Base-by-base conservation (phyloP, 2,113 vertebrate species). In the Anser brachyrhynchus region DNA sequence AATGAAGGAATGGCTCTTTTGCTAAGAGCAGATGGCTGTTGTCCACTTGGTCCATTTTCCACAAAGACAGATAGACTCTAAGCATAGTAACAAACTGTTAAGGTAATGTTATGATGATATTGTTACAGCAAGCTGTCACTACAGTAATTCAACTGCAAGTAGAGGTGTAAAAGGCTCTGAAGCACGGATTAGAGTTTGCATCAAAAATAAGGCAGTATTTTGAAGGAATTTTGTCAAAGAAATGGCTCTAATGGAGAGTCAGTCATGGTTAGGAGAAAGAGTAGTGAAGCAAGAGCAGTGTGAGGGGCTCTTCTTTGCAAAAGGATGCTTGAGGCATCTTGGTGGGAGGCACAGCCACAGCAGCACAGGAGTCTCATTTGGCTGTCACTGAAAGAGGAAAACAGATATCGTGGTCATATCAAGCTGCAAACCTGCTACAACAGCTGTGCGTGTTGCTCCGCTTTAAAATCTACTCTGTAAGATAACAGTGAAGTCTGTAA, bases 221-320 rank as follows among this genome's bases (percentile, higher is more conserved):
- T 39, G 55, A 73, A 83, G 35, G 15, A 69, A 14, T 35, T 67
- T 54, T 55, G 43, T 33, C 20, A 69, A n/a, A 65, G 37, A n/a
- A 28, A 11, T 8, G 18, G 46, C 0, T 2, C 13, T 57, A 13
- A 51, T 18, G 29, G 31, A 1, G 9, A 1, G 9, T 11, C 13
- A n/a, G 9, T 33, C 31, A 29, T 46, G 3, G 26, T 51, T 71
- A 35, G 9, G 21, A 74, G 58, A 55, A 69, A 57, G 51, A 26
- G 29, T 3, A 46, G 21, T 5, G 78, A 43, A 71, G 57, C 22
- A 59, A 75, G 49, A 84, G 52, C 15, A 33, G 73, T 0, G 0
- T 7, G 33, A 46, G 39, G 4, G 29, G 1, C 4, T 35, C 13
- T 59, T 39, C 46, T 31, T 35, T 39, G 13, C 6, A 13, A 0